Evolutionary conservation across 2,888 invertebrate species (phyloP), one percentile per base, ranked within the genome.

Genomic region (Parnassius apollo): DNA sequence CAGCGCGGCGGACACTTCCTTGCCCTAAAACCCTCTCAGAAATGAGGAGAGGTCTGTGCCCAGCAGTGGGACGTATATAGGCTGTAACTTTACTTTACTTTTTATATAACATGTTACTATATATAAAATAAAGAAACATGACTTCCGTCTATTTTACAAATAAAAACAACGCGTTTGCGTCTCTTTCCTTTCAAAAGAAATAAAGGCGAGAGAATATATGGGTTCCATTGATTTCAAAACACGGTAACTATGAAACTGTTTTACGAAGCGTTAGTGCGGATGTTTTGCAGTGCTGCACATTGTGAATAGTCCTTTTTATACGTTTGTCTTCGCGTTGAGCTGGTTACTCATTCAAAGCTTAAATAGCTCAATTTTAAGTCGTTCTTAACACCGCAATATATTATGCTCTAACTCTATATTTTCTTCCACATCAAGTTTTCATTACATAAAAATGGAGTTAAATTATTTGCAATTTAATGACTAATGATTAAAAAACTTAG

Each of bases 321-420:
- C 72, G 66, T 70, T 72, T 70, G 69, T 72, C 71, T 72, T 66
- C 65, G 59, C 60, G 65, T 61, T 69, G 69, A 72, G 68, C 69
- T 61, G 62, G 66, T 65, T 64, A 65, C 71, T 69, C 68, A 62
- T 69, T 68, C 66, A 67, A 62, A 70, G 68, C 67, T 67, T 65
- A 65, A 67, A 65, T 57, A 60, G 62, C 69, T 70, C 65, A 65
- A 69, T 70, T 68, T 60, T 45, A 65, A 68, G 64, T 64, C 61
- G 57, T 57, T 54, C 62, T 64, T 65, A 61, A 59, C 56, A 54
- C 61, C 49, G 62, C 61, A 56, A 67, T 65, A 62, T 65, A 61
- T 64, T 52, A 59, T 63, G 57, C 50, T 53, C n/a, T 44, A 49
- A 35, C 44, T 9, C 45, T 42, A 35, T 51, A 55, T 63, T 63